Evolutionary conservation across 2,888 invertebrate genomes (phyloP), one percentile per base, ranked within the genome.

Genomic region (Xestoiulus laeticollis): DNA sequence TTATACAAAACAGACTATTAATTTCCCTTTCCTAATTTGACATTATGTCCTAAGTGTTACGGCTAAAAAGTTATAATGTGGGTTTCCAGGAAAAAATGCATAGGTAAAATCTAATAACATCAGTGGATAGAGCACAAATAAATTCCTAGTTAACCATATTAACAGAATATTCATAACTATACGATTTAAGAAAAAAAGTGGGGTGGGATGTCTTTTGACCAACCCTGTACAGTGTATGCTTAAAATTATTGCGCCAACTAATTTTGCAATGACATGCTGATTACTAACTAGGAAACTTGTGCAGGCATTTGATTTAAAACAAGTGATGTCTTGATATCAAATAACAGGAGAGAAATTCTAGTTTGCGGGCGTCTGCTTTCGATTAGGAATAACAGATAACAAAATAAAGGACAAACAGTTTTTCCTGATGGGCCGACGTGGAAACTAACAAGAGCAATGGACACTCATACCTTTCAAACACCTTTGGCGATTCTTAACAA

Each of bases 391-490:
- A 14, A 30, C 78, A 16, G 78, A 78, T 78, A 78, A 78, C 78
- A 78, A 78, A 78, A 38, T 5, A 38, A 59, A 26, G 30, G 78
- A 26, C 78, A 78, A 30, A 4, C 14, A 30, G 10, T 26, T 78
- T 14, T 2, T 6, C 33, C 6, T 38, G 33, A 6, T 38, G 33
- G n/a, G 30, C 30, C 78, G 26, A 26, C 14, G 12, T 30, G 78
- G 78, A 78, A 30, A 78, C 30, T 78, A 78, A 78, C 78, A 78
- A 78, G 78, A 78, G 30, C 30, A 78, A 30, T 78, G 78, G 26
- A 78, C 78, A 78, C 30, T 30, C 78, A 78, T 78, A 78, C 78
- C 78, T 78, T 78, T 30, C 33, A 30, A 78, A 78, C 78, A 78
- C 78, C 78, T 78, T 78, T 16, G 78, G 78, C 78, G 78, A 78